phyloP scores from a whole-genome alignment of 1,140 invertebrate genomes.

The Leptopilina boulardi region DNA sequence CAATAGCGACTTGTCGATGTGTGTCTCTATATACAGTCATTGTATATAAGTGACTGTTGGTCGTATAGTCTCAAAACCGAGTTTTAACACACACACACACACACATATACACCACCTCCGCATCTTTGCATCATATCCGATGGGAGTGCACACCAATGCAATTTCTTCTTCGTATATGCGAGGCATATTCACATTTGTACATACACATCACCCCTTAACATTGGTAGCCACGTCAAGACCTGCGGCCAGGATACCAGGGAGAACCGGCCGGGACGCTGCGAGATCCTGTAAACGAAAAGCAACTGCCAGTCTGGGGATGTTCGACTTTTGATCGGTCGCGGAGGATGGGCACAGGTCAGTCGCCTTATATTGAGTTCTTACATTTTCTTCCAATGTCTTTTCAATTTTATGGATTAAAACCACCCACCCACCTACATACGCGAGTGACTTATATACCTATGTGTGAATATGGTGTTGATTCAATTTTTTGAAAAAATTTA shows the following conservation, averaged over 20 bases:
- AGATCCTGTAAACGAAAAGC: slow-evolving; percentile 47
- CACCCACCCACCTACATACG: slow-evolving; percentile 9
- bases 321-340: slow-evolving; percentile 64
- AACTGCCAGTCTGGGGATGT: slow-evolving; percentile 61
- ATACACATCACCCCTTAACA: slow-evolving; percentile 34
- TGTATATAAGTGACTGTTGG: slow-evolving; percentile 40
- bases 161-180: slow-evolving; percentile 24
- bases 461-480: neutral
- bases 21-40: slow-evolving; percentile 40
- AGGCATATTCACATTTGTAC: neutral
- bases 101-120: neutral
- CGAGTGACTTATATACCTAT: neutral
- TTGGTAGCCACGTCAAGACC: slow-evolving; percentile 57
- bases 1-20: slow-evolving; percentile 46
- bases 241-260: slow-evolving; percentile 59
- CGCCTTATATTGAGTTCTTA: slow-evolving; percentile 41
- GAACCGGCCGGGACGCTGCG: slow-evolving; percentile 60
- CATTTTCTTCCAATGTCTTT: slow-evolving; percentile 33
- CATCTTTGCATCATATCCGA: neutral
- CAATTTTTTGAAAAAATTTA: slow-evolving; percentile 18
- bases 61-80: slow-evolving; percentile 24
- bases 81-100: neutral
- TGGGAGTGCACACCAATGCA: slow-evolving; percentile 2
- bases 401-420: neutral
- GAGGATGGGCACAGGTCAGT: slow-evolving; percentile 72